Base-by-base conservation (phyloP, 2,888 invertebrate genomes). In the Tholera decimalis region DNA sequence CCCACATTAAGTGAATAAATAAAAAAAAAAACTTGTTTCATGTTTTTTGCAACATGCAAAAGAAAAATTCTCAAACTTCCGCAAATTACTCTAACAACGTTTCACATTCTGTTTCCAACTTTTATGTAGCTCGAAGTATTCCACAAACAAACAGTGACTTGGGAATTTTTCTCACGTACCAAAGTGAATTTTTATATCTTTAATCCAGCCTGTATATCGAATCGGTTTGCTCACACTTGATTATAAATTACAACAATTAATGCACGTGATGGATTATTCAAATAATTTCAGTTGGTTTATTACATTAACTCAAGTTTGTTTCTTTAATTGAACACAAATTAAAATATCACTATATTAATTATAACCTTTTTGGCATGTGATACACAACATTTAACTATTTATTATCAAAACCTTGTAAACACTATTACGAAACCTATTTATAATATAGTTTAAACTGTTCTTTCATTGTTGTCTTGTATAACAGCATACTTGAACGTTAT, bases 221-320 rank as follows among this genome's bases (percentile, higher is more conserved):
- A 72, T 73, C 68, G 62, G 77, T 65, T 61, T 80, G 69, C 68
- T 74, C 72, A 69, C 68, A 79, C 71, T 77, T 77, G 77, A 83
- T 84, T 87, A 83, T 87, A 88, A 88, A 87, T 85, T 83, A 84
- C 77, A 67, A 70, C 84, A 83, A 87, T 86, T 85, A 85, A 86
- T 87, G 85, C 82, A 82, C n/a, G n/a, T n/a, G n/a, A n/a, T n/a
- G n/a, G n/a, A n/a, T n/a, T n/a, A n/a, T n/a, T n/a, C n/a, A n/a
- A n/a, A n/a, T n/a, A n/a, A n/a, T n/a, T n/a, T n/a, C n/a, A n/a
- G n/a, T n/a, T n/a, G n/a, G n/a, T n/a, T n/a, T n/a, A n/a, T n/a
- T n/a, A n/a, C n/a, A n/a, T n/a, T n/a, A n/a, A n/a, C n/a, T n/a
- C n/a, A n/a, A n/a, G n/a, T n/a, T n/a, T n/a, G n/a, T n/a, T n/a